phyloP scores from a whole-genome alignment of 1,140 invertebrate species.

The Ditylenchus dipsaci region DNA sequence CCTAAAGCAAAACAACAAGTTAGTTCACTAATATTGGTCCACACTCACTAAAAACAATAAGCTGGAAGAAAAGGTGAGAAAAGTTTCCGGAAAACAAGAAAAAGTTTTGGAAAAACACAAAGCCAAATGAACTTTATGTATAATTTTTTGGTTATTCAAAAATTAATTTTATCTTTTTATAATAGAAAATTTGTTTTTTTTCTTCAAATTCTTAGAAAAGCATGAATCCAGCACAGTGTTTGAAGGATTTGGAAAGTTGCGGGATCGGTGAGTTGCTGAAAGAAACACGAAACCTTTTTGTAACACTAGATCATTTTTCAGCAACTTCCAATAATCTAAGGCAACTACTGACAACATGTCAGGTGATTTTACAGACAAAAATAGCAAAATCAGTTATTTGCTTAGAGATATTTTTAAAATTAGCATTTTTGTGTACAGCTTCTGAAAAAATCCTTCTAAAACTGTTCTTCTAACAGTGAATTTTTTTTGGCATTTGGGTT shows the following conservation, averaged over 20 bases:
- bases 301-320: background rate
- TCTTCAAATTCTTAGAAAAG: background rate
- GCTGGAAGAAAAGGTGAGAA: background rate
- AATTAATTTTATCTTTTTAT: background rate
- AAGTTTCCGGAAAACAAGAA: background rate
- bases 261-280: constrained; percentile 9
- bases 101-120: background rate
- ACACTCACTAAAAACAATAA: no score
- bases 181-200: background rate
- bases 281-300: background rate
- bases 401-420: no score
- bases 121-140: background rate
- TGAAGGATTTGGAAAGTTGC: constrained; percentile 24
- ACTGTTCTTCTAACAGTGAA: no score
- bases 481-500: no score
- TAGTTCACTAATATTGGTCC: background rate
- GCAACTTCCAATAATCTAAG: constrained; percentile 25
- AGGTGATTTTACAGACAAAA: background rate
- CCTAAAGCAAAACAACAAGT: background rate
- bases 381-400: no score
- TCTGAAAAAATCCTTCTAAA: no score
- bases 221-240: constrained; percentile 1
- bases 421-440: no score
- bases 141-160: background rate
- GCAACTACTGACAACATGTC: constrained; percentile 20